Conservation (phyloP, 2,888 invertebrate genomes). For the Andrena haemorrhoa region DNA sequence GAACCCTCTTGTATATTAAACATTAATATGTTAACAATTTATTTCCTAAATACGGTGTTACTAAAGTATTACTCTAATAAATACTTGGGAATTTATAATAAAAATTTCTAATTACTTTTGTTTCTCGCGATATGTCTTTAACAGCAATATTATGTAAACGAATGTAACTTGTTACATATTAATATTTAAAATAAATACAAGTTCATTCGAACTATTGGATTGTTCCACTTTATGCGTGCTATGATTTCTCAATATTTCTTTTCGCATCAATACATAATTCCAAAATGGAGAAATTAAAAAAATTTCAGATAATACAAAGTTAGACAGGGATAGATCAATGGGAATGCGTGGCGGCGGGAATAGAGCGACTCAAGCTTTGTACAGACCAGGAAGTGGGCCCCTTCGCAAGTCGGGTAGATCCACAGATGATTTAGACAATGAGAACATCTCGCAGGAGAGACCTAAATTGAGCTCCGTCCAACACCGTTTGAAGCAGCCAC, state of each 20-base stretch:
- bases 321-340: slow-evolving; percentile 79
- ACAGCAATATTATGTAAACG: slow-evolving; percentile 4
- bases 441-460: slow-evolving; percentile 76
- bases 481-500: slow-evolving; percentile 78
- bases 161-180: slow-evolving; percentile 13
- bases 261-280: neutral
- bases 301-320: slow-evolving; percentile 73
- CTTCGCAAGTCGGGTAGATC: slow-evolving; percentile 89
- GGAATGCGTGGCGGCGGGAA: slow-evolving; percentile 87
- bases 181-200: slow-evolving; percentile 2
- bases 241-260: neutral
- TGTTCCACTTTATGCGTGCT: neutral
- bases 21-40: neutral
- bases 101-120: neutral
- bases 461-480: slow-evolving; percentile 78
- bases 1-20: neutral
- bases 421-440: slow-evolving; percentile 87
- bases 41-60: neutral
- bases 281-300: neutral
- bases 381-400: slow-evolving; percentile 92
- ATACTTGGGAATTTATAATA: neutral
- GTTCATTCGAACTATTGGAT: neutral
- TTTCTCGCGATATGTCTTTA: neutral
- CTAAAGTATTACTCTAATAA: neutral
- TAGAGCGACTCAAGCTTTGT: slow-evolving; percentile 90